phyloP scores from a whole-genome alignment of 2,888 invertebrate genomes.

The Ligdia adustata region DNA sequence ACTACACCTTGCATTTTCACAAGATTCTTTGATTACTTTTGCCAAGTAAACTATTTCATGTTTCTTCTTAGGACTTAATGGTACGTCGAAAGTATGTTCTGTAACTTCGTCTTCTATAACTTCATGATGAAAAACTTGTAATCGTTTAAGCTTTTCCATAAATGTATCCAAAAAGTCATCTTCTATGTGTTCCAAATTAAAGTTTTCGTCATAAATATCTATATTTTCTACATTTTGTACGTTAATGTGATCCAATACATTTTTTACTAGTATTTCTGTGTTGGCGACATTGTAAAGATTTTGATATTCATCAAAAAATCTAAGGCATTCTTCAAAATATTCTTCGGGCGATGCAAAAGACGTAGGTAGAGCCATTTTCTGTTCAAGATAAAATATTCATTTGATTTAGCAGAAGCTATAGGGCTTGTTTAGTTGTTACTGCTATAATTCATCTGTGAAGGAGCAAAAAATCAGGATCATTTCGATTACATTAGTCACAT shows the following conservation, averaged over 20 bases:
- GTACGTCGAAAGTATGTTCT: constrained; percentile 41
- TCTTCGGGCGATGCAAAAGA: constrained; percentile 48
- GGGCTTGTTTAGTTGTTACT: too few species aligned
- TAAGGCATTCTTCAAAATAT: constrained; percentile 83
- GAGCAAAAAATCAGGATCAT: too few species aligned
- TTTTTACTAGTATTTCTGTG: constrained; percentile 84
- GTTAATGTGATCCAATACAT: constrained; percentile 82
- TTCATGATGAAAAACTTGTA: constrained; percentile 43
- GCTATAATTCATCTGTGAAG: too few species aligned
- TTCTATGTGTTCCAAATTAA: constrained; percentile 35
- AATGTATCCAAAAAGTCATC: constrained; percentile 51
- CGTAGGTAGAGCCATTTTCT: constrained; percentile 61
- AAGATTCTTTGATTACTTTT: constrained; percentile 78
- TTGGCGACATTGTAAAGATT: constrained; percentile 87
- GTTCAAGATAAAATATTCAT: not conserved
- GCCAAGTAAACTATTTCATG: constrained; percentile 88
- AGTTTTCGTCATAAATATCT: constrained; percentile 45
- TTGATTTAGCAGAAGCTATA: not conserved
- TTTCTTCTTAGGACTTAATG: constrained; percentile 86
- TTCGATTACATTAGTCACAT: too few species aligned
- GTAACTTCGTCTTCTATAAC: constrained; percentile 46
- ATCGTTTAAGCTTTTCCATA: constrained; percentile 46
- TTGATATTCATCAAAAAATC: constrained; percentile 83
- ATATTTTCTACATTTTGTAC: constrained; percentile 48
- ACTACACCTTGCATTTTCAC: constrained; percentile 68